Conservation (phyloP, 2,888 invertebrate genomes). For the Imbricaverruca yamaguchii region DNA sequence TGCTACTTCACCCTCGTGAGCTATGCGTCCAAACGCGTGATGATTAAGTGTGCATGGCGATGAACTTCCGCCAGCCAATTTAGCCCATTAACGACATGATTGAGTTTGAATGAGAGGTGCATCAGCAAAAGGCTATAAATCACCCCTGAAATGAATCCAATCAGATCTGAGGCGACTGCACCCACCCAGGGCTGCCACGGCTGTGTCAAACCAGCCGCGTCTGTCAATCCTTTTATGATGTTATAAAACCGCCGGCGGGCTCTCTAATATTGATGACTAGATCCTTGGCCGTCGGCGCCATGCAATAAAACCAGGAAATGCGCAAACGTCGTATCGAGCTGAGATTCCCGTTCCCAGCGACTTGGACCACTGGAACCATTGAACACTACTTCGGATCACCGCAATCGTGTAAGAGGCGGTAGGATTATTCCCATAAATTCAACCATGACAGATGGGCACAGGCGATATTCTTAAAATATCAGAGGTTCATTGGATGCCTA, state of each 20-base stretch:
- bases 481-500: too few species aligned
- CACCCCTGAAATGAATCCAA: conserved; percentile 10
- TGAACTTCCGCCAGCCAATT: background rate
- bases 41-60: background rate
- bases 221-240: background rate
- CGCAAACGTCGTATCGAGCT: background rate
- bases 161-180: background rate
- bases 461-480: too few species aligned
- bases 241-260: background rate
- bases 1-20: background rate
- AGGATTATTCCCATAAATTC: too few species aligned
- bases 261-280: conserved; percentile 9
- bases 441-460: too few species aligned
- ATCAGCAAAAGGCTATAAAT: background rate
- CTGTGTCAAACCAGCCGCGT: background rate
- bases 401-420: too few species aligned
- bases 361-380: background rate
- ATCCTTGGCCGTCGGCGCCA: background rate
- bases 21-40: background rate
- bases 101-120: background rate
- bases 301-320: conserved; percentile 16
- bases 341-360: background rate
- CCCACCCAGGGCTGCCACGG: too few species aligned
- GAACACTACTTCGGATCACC: too few species aligned
- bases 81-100: background rate